Conservation (phyloP, 2,113 vertebrate genomes). For the Hucho hucho region DNA sequence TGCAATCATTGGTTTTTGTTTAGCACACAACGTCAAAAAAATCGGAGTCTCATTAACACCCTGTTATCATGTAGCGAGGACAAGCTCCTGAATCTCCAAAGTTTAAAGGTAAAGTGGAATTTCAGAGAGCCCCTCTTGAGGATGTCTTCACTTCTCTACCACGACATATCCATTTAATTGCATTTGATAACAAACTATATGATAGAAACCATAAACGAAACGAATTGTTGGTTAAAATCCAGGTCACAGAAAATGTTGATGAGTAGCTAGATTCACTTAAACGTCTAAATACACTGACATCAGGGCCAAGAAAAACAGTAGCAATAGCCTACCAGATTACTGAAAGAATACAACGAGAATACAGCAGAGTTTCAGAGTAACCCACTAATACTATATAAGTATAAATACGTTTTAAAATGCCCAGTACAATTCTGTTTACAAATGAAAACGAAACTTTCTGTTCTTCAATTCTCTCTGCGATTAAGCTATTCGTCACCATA, state of each 20-base stretch:
- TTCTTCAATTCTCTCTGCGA: background rate
- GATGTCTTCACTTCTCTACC: background rate
- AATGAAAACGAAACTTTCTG: background rate
- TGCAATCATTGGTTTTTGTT: too few species aligned
- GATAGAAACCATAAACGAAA: background rate
- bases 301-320: background rate
- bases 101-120: background rate
- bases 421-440: too few species aligned
- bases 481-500: background rate
- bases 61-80: too few species aligned
- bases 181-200: background rate
- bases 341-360: too few species aligned
- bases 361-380: too few species aligned
- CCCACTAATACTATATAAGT: background rate
- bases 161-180: background rate
- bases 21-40: too few species aligned
- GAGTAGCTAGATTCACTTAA: background rate
- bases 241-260: background rate
- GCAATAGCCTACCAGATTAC: too few species aligned
- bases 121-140: background rate
- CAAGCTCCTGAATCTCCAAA: background rate
- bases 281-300: background rate
- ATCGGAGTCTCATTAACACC: too few species aligned
- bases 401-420: background rate
- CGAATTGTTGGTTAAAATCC: background rate